phyloP scores from a whole-genome alignment of 2,113 vertebrate species.

The Anolis sagrei region DNA sequence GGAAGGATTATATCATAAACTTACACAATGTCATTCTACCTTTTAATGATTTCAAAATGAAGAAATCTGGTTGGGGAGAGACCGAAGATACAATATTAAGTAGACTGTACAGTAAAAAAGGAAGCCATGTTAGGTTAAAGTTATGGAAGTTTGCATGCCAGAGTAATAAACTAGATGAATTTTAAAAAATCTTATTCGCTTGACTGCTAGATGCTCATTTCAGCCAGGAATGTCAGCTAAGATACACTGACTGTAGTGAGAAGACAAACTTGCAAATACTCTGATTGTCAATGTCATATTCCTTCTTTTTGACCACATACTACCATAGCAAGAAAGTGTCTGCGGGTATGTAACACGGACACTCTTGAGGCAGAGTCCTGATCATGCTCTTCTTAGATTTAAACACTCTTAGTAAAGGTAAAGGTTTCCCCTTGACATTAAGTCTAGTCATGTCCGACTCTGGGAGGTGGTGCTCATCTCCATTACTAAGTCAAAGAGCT shows the following conservation, averaged over 20 bases:
- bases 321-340: neutral
- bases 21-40: neutral
- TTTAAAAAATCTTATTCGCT: neutral
- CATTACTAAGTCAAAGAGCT: no score
- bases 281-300: neutral
- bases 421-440: no score
- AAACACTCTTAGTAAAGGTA: no score
- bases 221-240: neutral
- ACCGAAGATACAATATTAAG: conserved; percentile 24
- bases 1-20: conserved; percentile 16
- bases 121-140: neutral
- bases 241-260: neutral
- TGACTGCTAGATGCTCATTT: neutral
- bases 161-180: neutral
- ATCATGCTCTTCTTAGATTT: neutral
- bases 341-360: neutral
- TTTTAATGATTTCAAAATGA: conserved; percentile 21
- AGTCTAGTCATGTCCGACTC: no score
- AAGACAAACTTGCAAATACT: neutral
- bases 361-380: neutral
- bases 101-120: neutral
- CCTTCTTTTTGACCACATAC: neutral
- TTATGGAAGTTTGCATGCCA: neutral
- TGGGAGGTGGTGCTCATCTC: no score
- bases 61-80: neutral